Evolutionary conservation across 1,140 invertebrate genomes (phyloP).

Genomic region (Platorchestia sp.): DNA sequence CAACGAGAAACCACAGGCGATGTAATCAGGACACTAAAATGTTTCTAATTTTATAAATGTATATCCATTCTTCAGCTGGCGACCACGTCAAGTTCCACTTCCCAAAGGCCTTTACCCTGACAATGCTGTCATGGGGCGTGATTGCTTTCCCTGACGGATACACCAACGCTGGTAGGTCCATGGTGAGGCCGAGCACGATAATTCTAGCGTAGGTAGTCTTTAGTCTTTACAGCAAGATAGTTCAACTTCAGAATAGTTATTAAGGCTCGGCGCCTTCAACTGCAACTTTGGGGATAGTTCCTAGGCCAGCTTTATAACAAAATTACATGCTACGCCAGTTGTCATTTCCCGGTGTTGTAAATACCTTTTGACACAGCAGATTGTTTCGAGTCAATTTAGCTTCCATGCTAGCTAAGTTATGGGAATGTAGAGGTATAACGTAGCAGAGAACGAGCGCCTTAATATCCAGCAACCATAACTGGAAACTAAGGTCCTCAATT

Average conservation of each 20-base stretch:
- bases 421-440: not conserved
- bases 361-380: not conserved
- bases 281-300: not conserved
- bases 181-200: too few relatives aligned
- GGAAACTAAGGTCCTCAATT: too few relatives aligned
- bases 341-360: not conserved
- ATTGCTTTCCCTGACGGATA: slow-evolving; percentile 76
- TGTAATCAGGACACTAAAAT: not conserved
- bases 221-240: not conserved
- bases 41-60: too few relatives aligned
- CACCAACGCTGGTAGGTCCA: slow-evolving; percentile 68
- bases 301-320: not conserved
- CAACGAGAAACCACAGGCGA: not conserved
- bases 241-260: not conserved
- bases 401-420: not conserved
- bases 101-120: slow-evolving; percentile 77
- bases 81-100: slow-evolving; percentile 80
- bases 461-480: too few relatives aligned
- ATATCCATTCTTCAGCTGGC: slow-evolving; percentile 72
- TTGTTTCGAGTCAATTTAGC: not conserved
- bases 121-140: slow-evolving; percentile 76
- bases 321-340: too few relatives aligned
- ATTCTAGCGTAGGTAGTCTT: not conserved
- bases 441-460: too few relatives aligned
- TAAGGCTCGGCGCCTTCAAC: not conserved